Evolutionary conservation across 2,113 vertebrate species (phyloP), one percentile per base, ranked within the genome.

Genomic region (Zosterops pallidus): DNA sequence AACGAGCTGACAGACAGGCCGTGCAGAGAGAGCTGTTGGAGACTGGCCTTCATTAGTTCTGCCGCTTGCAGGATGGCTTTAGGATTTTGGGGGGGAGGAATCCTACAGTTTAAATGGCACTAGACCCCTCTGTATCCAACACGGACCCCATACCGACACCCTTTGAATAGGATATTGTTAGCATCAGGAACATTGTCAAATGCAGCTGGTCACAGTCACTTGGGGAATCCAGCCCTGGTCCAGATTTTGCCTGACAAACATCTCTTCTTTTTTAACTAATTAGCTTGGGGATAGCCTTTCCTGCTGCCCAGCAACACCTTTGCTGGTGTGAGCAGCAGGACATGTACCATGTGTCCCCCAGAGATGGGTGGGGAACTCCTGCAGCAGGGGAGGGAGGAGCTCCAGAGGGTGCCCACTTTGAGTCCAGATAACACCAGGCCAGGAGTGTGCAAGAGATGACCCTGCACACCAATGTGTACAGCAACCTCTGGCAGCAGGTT

Each of bases 11-110:
- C 52, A 65, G 92, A 20, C 72, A 52, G 82, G 71, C 88, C 0
- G 0, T 83, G 83, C 79, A 62, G 90, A 55, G 55, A n/a, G 83
- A 69, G 41, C 88, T 77, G 68, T 29, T 89, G 86, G 86, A 67
- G 90, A 44, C 72, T 81, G 83, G 72, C 22, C 76, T 95, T 92
- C 83, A n/a, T 95, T 93, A 96, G 68, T 75, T 89, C 35, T 94
- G 67, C 70, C 3, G 6, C 64, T 89, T 1, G 3, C 76, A 64
- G 68, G 57, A 60, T 5, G 11, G 60, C 77, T 74, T 78, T 50
- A 46, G 72, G 91, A 81, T 50, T 42, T 35, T 16, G 26, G 26
- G 60, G 39, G 86, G 72, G 42, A 74, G 60, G 46, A 93, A 47
- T 81, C 26, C 35, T 90, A 39, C 69, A n/a, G 76, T 74, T 80